Evolutionary conservation across 1,140 invertebrate species (phyloP), one percentile per base, ranked within the genome.

Genomic region (Rhizoglyphus robini): DNA sequence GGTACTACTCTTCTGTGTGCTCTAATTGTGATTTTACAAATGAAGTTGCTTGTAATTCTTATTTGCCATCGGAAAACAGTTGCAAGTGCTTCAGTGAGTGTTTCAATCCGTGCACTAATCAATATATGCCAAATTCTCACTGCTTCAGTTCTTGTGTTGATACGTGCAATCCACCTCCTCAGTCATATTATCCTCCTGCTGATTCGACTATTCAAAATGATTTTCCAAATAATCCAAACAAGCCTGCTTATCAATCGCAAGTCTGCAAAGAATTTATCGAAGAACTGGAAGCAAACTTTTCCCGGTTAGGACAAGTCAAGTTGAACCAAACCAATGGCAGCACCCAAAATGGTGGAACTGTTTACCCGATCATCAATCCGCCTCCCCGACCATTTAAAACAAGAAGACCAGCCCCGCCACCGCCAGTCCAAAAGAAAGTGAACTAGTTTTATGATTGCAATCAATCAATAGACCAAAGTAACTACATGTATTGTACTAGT

Each of bases 231-330:
- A 31, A n/a, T n/a, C n/a, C 41, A 2, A 49, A 8, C 25, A 63
- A 49, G n/a, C 23, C 30, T n/a, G 4, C 38, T 36, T 48, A 15
- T 31, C 27, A 47, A 36, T 36, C 38, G 13, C 48, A 64, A 48
- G 25, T 49, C 34, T 48, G 63, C 29, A 64, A 31, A 49, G 51
- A 67, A 30, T 63, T 67, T 47, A 64, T 67, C 27, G 36, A 62
- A 30, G 60, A 63, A 64, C 34, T 67, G 31, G 66, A 67, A 32
- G 38, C 66, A 57, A 61, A 62, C 20, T 66, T 66, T 29, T 34
- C 58, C 15, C 3, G 58, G 15, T 32, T 54, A 27, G 51, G 51
- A 25, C n/a, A 15, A 23, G 29, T 29, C 15, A 29, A 29, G 3
- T 13, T 29, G 27, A 4, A 38, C 4, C 4, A 59, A 38, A 13